A percentile compares a stretch with the other conserved stretches of the same genome.
These are phyloP conservation scores for Zoroaster sp. DNA, from an alignment of 53 echinoderm and acorn worm species.

Conservation along the genomic window DNA sequence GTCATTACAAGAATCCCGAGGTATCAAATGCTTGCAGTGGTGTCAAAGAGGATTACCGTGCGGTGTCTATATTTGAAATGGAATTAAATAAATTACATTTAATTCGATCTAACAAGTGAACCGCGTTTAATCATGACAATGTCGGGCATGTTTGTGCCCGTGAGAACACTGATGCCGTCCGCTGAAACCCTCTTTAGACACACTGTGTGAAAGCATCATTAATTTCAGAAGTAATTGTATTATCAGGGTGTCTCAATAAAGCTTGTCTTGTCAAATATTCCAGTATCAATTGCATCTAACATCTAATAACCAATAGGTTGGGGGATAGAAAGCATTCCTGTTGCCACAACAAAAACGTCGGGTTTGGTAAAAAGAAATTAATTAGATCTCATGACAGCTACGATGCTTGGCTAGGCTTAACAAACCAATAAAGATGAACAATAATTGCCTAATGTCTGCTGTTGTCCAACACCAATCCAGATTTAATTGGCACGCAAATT, in stretches of 20 bases:
- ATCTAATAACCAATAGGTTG: not conserved
- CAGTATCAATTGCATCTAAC: constrained; percentile 41
- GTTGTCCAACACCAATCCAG: constrained; percentile 20
- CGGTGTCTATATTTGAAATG: not conserved
- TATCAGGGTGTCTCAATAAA: not conserved
- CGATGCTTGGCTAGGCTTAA: not conserved
- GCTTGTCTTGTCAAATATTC: not conserved
- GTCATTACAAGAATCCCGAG: no score
- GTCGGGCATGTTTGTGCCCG: not conserved
- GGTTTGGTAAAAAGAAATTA: constrained; percentile 30
- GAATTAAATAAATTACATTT: constrained; percentile 31
- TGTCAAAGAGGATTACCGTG: no score
- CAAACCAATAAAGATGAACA: constrained; percentile 35
- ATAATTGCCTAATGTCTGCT: not conserved
- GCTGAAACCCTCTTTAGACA: not conserved
- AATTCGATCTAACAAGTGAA: constrained; percentile 18
- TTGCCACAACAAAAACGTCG: constrained; percentile 39
- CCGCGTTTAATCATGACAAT: not conserved
- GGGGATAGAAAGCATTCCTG: not conserved
- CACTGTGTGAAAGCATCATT: constrained; percentile 1
- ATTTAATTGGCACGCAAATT: constrained; percentile 33
- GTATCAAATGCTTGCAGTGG: no score
- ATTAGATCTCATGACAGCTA: constrained; percentile 26
- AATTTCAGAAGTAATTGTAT: constrained; percentile 35
- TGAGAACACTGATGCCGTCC: not conserved